Conservation (phyloP, 2,113 vertebrate species). For the Barnardius zonarius region DNA sequence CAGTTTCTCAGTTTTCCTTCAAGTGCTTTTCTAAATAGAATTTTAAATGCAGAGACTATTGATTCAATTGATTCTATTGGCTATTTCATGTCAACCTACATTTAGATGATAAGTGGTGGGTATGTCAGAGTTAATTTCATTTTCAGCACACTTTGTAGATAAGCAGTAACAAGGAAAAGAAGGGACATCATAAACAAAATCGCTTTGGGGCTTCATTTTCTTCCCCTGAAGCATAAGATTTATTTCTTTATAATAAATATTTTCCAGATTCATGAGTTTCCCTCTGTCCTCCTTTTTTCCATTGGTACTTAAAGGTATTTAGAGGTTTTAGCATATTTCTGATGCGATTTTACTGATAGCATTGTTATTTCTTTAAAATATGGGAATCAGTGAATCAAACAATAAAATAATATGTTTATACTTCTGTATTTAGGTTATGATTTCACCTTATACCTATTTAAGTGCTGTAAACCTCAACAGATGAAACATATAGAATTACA, state of each 20-base stretch:
- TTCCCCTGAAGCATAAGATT: not conserved
- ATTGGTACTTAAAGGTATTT: not conserved
- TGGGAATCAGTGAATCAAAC: not conserved
- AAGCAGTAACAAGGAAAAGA: not conserved
- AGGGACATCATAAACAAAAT: not conserved
- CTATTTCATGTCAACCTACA: not conserved
- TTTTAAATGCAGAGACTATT: not conserved
- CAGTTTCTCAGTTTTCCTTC: not conserved
- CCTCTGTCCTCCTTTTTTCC: not conserved
- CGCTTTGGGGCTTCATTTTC: not conserved
- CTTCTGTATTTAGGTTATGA: not conserved
- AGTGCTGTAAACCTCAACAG: not conserved
- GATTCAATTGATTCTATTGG: not conserved
- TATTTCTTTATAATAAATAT: not conserved
- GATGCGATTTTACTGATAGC: not conserved
- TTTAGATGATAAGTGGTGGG: not conserved
- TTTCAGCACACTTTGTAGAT: not conserved
- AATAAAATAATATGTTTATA: not conserved
- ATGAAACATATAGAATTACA: not conserved
- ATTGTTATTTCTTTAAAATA: not conserved
- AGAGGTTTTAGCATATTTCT: not conserved
- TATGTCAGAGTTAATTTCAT: not conserved
- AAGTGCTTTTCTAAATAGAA: not conserved
- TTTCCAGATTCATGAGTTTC: not conserved
- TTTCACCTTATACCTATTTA: not conserved